Evolutionary conservation across 2,113 vertebrate species (phyloP).

Genomic region (Eudyptes chrysolophus): DNA sequence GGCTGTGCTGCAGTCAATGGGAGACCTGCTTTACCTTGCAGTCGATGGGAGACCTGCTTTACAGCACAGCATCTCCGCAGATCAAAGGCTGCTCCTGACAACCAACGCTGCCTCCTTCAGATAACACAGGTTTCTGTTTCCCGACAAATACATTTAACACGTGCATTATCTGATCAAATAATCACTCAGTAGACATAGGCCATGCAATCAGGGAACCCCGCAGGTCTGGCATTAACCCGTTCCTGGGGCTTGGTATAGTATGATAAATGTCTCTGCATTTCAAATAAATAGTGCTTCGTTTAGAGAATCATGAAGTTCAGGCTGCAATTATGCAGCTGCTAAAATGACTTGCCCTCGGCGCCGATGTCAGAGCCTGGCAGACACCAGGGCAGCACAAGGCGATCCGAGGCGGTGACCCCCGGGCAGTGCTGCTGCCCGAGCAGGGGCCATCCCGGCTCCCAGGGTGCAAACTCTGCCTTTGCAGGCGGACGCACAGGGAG

Average conservation of each 20-base stretch:
- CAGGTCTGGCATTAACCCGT: not conserved
- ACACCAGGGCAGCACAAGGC: not conserved
- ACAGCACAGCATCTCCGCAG: rapidly evolving
- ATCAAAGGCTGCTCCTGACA: not conserved
- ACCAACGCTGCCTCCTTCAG: not conserved
- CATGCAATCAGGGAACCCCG: not conserved
- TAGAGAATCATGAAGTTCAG: not conserved
- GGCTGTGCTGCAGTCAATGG: not conserved
- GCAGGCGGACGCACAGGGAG: rapidly evolving
- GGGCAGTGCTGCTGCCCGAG: rapidly evolving
- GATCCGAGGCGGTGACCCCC: rapidly evolving
- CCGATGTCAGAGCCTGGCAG: rapidly evolving
- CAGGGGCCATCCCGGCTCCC: not conserved
- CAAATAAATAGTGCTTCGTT: rapidly evolving
- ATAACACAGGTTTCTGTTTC: not conserved
- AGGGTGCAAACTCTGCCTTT: not conserved
- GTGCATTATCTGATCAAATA: not conserved
- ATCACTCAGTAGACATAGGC: not conserved
- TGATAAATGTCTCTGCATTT: not conserved
- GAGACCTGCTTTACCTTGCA: not conserved
- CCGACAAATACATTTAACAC: not conserved
- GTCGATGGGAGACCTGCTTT: not conserved
- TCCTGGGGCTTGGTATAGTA: not conserved
- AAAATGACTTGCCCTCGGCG: rapidly evolving
- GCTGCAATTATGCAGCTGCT: not conserved